Base-by-base conservation (phyloP, 2,888 invertebrate genomes). In the Pediacus dermestoides region DNA sequence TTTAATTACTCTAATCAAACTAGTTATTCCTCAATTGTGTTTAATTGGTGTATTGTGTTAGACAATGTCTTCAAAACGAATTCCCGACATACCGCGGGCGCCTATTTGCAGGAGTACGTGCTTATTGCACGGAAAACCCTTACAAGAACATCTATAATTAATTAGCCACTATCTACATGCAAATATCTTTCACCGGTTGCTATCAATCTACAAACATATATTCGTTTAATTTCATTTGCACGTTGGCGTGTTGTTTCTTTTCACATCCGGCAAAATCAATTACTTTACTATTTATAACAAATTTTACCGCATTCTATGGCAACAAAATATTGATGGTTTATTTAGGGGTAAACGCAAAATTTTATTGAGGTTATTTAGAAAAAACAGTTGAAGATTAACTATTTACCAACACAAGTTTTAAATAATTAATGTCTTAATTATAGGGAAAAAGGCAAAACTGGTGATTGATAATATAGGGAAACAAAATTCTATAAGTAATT, bases 11-110 rank as follows among this genome's bases (percentile, higher is more conserved):
- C 48, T 50, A 60, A 60, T 60, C 53, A 58, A 54, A 55, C 58
- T 55, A 52, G 55, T 59, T 57, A 53, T 57, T 55, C 53, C 49
- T 51, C 54, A 55, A 59, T 59, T 58, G 58, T 53, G 43, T 46
- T 50, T 59, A 58, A 60, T 60, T 60, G 55, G 52, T 43, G 46
- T 50, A 59, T 59, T 58, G 58, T 59, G 53, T 42, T 40, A 48
- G 50, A 54, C 46, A 44, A 42, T 54, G 43, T 55, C 45, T 44
- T 46, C 39, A 37, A 46, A 50, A 52, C 46, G 47, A 55, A 45
- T 48, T 42, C 49, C 39, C 44, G 46, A 51, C 53, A 42, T 50
- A 39, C 44, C 48, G 36, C 27, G 30, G 34, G 25, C 37, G 34
- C 16, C 42, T 45, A 30, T 26, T 34, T 25, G 30, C 18, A 25